Evolutionary conservation across 1,140 invertebrate genomes (phyloP).

Genomic region (Pectinophora gossypiella): DNA sequence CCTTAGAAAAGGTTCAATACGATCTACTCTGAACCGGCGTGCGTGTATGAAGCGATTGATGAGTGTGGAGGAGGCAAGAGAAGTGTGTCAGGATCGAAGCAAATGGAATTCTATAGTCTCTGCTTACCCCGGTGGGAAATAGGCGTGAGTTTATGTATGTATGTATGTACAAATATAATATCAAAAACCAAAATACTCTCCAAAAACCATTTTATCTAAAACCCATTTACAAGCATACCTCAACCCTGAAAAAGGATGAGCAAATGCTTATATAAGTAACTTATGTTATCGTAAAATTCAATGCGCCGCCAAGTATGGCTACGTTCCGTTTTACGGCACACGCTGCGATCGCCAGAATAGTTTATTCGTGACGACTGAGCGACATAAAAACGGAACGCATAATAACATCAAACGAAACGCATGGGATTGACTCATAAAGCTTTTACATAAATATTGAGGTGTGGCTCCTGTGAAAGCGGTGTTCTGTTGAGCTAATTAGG

Average conservation of each 20-base stretch:
- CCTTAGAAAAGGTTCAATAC: no score
- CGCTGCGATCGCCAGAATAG: constrained; percentile 49
- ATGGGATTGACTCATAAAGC: constrained; percentile 48
- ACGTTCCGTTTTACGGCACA: constrained; percentile 49
- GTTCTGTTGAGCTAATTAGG: not conserved
- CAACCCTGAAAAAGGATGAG: constrained; percentile 18
- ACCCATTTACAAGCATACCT: constrained; percentile 10
- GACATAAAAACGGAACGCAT: constrained; percentile 48
- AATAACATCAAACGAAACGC: constrained; percentile 47
- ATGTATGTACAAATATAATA: not conserved
- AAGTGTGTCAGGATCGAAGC: no score
- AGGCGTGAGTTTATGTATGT: no score
- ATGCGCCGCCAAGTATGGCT: constrained; percentile 58
- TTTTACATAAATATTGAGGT: constrained; percentile 34
- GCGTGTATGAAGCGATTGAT: no score
- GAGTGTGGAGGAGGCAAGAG: no score
- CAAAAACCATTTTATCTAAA: not conserved
- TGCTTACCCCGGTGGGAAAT: no score
- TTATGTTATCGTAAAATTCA: constrained; percentile 57
- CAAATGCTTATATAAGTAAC: constrained; percentile 31
- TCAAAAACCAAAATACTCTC: not conserved
- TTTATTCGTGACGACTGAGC: constrained; percentile 35
- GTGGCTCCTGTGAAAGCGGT: not conserved
- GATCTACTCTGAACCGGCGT: no score
- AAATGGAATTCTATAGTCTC: no score